Evolutionary conservation across 2,797 vertebrate species (phyloP).

Genomic region (Mareca penelope): DNA sequence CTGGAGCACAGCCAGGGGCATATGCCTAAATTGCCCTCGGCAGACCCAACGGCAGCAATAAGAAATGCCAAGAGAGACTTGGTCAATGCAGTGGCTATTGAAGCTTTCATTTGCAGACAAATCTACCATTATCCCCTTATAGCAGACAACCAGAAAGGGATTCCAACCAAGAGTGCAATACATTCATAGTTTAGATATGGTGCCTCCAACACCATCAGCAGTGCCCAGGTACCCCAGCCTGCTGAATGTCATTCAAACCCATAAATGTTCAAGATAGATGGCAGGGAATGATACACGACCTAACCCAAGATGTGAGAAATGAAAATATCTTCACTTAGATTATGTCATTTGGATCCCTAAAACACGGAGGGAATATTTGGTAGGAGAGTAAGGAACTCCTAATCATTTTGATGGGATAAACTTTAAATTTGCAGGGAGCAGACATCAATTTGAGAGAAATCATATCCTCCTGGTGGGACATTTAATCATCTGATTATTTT

Average conservation of each 20-base stretch:
- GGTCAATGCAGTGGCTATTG: background rate
- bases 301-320: background rate
- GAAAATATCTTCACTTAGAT: background rate
- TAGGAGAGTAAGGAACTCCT: constrained; percentile 5
- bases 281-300: background rate
- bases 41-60: background rate
- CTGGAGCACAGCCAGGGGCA: constrained; percentile 20
- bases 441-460: constrained; percentile 13
- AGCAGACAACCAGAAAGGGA: background rate
- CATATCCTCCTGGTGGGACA: background rate
- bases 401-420: constrained; percentile 18
- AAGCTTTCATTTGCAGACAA: constrained; percentile 1
- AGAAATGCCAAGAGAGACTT: background rate
- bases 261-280: background rate
- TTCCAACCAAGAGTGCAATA: background rate
- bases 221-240: background rate
- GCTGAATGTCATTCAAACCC: background rate
- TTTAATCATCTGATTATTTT: constrained; percentile 20
- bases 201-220: background rate
- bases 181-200: background rate
- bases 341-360: background rate
- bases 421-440: background rate
- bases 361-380: background rate
- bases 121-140: background rate
- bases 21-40: background rate